phyloP scores from a whole-genome alignment of 2,797 vertebrate species.

The Hydrocynus forskahlii region DNA sequence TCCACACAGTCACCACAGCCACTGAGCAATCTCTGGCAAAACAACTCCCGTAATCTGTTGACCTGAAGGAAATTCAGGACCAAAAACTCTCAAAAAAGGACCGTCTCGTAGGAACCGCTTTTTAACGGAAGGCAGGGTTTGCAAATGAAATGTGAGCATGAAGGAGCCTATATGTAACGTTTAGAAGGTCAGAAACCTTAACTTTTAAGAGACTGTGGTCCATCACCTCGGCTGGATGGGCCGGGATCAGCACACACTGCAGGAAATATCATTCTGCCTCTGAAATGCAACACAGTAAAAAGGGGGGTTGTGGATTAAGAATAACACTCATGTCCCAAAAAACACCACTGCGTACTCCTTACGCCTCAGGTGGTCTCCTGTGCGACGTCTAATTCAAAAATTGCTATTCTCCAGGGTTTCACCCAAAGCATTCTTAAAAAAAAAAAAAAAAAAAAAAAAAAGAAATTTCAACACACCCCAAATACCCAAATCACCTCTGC shows the following conservation, averaged over 20 bases:
- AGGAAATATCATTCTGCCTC: constrained; percentile 20
- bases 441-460: background rate
- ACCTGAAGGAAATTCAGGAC: background rate
- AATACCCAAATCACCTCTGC: background rate
- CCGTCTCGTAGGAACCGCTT: background rate
- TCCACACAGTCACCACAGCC: background rate
- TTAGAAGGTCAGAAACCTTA: background rate
- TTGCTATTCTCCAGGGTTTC: constrained; percentile 43
- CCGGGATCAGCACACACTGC: background rate
- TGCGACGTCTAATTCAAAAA: constrained; percentile 37
- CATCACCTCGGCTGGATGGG: too few relatives aligned
- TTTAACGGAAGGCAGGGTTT: background rate
- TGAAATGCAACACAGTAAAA: constrained; percentile 14
- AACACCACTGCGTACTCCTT: constrained; percentile 46
- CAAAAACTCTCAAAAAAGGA: background rate
- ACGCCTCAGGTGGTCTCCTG: constrained; percentile 54
- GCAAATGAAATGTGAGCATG: background rate
- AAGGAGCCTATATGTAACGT: background rate
- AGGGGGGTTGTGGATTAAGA: background rate
- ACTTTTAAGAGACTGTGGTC: too few relatives aligned
- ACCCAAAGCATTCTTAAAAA: constrained; percentile 39
- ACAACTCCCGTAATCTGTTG: background rate
- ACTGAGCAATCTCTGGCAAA: background rate
- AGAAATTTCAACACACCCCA: background rate
- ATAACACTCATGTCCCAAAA: constrained; percentile 10